Percentiles rank a stretch among this genome's conserved stretches.
Conservation (phyloP, 2,888 invertebrate species). For the Monoplex corrugatus region DNA sequence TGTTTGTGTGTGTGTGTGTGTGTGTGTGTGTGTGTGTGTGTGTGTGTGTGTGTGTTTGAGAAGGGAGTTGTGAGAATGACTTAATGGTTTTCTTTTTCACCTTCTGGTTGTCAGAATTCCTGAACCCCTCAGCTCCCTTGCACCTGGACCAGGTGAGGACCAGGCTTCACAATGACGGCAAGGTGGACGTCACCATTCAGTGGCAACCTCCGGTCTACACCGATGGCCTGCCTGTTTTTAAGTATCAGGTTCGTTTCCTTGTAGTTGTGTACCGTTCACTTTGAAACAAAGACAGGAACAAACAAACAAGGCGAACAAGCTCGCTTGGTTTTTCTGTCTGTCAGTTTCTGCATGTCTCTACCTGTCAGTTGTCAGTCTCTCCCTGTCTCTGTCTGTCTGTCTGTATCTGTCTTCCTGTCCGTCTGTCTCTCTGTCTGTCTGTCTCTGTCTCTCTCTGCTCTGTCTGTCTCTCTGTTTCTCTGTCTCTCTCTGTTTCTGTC, state of each 20-base stretch:
- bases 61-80: not conserved
- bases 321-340: too few relatives aligned
- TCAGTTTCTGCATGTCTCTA: too few relatives aligned
- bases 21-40: not conserved
- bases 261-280: not conserved
- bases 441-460: too few relatives aligned
- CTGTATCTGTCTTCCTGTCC: too few relatives aligned
- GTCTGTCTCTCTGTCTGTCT: too few relatives aligned
- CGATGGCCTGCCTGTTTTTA: constrained; percentile 75
- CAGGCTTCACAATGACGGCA: constrained; percentile 66
- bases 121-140: constrained; percentile 73
- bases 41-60: not conserved
- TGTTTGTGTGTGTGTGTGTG: not conserved
- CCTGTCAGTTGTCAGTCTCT: too few relatives aligned
- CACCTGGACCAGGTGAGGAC: constrained; percentile 75
- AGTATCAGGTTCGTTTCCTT: constrained; percentile 70
- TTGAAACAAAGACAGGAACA: not conserved
- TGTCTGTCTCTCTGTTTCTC: too few relatives aligned
- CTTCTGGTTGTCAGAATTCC: constrained; percentile 65
- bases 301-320: too few relatives aligned
- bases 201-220: constrained; percentile 76
- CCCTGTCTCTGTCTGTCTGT: too few relatives aligned
- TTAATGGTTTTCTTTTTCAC: not conserved
- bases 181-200: constrained; percentile 72
- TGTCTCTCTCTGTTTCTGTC: too few relatives aligned